Evolutionary conservation across 1,140 invertebrate species (phyloP), one percentile per base, ranked within the genome.

Genomic region (Hycleus phaleratus): DNA sequence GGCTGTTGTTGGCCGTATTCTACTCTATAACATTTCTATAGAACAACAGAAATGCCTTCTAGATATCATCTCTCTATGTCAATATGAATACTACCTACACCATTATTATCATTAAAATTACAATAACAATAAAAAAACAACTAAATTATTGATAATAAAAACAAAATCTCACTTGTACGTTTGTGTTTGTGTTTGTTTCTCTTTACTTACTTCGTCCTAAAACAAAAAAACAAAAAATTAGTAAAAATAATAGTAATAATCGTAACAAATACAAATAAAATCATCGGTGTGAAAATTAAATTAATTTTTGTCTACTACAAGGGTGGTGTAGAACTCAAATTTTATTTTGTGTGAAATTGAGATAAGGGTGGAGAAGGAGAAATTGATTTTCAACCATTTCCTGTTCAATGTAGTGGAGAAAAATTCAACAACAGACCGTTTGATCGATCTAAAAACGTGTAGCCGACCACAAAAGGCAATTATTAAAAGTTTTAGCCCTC

Each of bases 151-250:
- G 38, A 10, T 7, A 39, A 4, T 42, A 42, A 42, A 42, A 42
- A 7, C 40, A 11, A 10, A 10, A 42, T 42, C 40, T 10, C 40
- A 42, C 32, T 32, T 32, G 7, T 32, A 5, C 32, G 32, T 32
- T 32, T 32, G 32, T 32, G 32, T 32, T 32, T 32, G 25, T 46
- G 51, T 55, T 26, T 55, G 43, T 55, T 26, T 55, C 52, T 55
- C 44, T 59, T 62, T 62, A 70, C 68, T 70, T 70, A 70, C 68
- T 70, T 70, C 68, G 62, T 68, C 68, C 68, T 70, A 68, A 64
- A 70, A 69, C 68, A 70, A 70, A 65, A 70, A 65, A 68, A 66
- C 57, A 69, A 52, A 51, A 64, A 64, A 70, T 70, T 70, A 70
- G 68, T 62, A 59, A 50, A 57, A 55, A 60, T 55, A 45, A 60